These are phyloP conservation scores for Macrosteles quadrilineatus DNA, from an alignment of 1,140 invertebrate genomes.

Conservation along the genomic window DNA sequence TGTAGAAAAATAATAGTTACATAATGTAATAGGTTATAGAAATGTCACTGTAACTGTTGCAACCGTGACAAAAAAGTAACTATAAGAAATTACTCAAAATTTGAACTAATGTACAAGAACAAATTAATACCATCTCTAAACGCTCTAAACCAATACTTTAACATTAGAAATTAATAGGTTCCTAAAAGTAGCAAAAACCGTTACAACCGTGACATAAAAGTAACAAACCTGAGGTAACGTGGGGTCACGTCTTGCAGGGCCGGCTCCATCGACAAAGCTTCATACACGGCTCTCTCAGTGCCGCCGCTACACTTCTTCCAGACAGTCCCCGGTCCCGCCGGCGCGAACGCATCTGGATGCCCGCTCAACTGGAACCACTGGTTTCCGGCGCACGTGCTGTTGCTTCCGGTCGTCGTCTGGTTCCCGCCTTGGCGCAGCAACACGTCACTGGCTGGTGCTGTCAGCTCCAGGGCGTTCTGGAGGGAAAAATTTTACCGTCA, in stretches of 20 bases:
- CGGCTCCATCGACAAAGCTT: constrained; percentile 74
- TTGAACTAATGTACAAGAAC: too few species aligned
- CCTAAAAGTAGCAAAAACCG: too few species aligned
- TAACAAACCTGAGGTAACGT: constrained; percentile 56
- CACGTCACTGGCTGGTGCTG: constrained; percentile 86
- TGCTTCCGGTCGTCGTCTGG: not conserved
- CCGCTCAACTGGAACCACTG: constrained; percentile 92
- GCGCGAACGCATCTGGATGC: constrained; percentile 89
- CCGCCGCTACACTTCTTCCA: constrained; percentile 53
- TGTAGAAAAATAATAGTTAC: too few species aligned
- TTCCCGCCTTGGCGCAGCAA: constrained; percentile 56
- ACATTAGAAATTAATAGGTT: too few species aligned
- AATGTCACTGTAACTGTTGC: too few species aligned
- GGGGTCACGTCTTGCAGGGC: constrained; percentile 77
- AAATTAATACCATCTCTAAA: too few species aligned
- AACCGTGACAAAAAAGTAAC: too few species aligned
- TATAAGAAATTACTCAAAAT: too few species aligned
- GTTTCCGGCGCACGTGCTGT: constrained; percentile 49
- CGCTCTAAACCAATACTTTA: too few species aligned
- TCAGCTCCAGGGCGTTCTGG: constrained; percentile 92
- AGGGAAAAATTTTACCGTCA: constrained; percentile 49
- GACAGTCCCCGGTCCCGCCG: constrained; percentile 76
- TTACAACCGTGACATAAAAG: too few species aligned
- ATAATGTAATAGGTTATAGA: too few species aligned
- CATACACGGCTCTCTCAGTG: constrained; percentile 77